These are phyloP conservation scores for Wiebesia pumilae DNA, from an alignment of 1,140 invertebrate species.

Conservation along the genomic window DNA sequence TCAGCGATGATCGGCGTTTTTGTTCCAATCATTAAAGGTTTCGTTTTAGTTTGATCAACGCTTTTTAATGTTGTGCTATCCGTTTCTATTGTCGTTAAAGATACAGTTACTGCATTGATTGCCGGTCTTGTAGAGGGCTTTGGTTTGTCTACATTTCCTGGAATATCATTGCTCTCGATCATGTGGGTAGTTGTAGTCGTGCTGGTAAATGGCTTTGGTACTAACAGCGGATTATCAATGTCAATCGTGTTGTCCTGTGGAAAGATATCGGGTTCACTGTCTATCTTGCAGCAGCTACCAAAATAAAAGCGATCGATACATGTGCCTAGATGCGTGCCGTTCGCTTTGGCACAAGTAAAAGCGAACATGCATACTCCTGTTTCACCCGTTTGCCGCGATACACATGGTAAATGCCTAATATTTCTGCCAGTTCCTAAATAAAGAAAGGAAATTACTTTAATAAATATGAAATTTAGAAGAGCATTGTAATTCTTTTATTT, in stretches of 20 bases:
- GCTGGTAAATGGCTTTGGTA: conserved; percentile 61
- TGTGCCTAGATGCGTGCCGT: conserved; percentile 91
- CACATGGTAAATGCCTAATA: conserved; percentile 90
- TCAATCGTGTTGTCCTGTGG: conserved; percentile 73
- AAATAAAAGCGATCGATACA: conserved; percentile 95
- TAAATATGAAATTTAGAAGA: too few relatives aligned
- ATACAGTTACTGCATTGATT: background rate
- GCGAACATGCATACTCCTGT: conserved; percentile 95
- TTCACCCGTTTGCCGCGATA: conserved; percentile 85
- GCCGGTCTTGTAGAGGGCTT: conserved; percentile 61
- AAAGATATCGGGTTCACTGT: conserved; percentile 69
- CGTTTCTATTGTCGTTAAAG: background rate
- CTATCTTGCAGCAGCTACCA: conserved; percentile 90
- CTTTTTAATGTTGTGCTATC: background rate
- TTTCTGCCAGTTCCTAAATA: conserved; percentile 85
- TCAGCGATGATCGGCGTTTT: conserved; percentile 60
- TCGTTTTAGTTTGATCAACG: conserved; percentile 46
- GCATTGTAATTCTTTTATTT: too few relatives aligned
- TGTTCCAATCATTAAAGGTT: conserved; percentile 41
- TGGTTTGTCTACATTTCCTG: conserved; percentile 66
- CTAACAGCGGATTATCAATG: conserved; percentile 63
- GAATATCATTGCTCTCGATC: conserved; percentile 71
- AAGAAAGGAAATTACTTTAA: background rate
- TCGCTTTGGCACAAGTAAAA: conserved; percentile 92
- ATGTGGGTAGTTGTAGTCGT: conserved; percentile 49